Evolutionary conservation across 2,113 vertebrate species (phyloP).

Genomic region (Onychostoma macrolepis): DNA sequence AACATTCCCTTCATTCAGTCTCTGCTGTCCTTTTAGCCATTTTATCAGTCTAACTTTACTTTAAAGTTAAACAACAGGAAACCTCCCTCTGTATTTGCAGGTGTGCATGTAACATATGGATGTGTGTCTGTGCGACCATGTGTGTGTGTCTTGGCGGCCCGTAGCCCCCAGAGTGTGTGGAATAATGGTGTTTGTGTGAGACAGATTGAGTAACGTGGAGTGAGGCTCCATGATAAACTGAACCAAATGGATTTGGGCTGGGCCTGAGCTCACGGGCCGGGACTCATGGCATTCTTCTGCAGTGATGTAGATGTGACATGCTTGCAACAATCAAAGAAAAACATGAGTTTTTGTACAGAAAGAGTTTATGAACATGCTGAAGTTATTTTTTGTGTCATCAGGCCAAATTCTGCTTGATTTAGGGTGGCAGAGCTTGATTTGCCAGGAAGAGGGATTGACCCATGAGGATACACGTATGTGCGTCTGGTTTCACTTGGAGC

Average conservation of each 20-base stretch:
- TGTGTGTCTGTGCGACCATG: not conserved
- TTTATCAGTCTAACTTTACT: not conserved
- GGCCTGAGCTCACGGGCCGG: slow-evolving; percentile 23
- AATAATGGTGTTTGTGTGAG: slow-evolving; percentile 33
- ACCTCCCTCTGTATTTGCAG: slow-evolving; percentile 2
- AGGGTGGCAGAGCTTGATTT: slow-evolving; percentile 27
- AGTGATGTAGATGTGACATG: slow-evolving; percentile 30
- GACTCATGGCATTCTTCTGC: not conserved
- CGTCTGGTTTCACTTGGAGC: slow-evolving; percentile 6
- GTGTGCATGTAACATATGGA: slow-evolving; percentile 5
- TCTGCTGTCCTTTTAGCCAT: not conserved
- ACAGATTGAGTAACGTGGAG: not conserved
- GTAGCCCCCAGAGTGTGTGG: slow-evolving; percentile 3
- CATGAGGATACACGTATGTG: not conserved
- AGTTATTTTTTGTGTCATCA: slow-evolving; percentile 28
- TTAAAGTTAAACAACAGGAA: slow-evolving; percentile 15
- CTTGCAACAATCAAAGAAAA: slow-evolving; percentile 17
- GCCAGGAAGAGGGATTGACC: not conserved
- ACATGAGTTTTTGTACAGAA: not conserved
- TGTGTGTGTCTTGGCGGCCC: not conserved
- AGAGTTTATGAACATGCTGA: slow-evolving; percentile 11
- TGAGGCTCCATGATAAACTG: slow-evolving; percentile 54
- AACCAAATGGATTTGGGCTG: slow-evolving; percentile 64
- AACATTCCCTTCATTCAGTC: not conserved
- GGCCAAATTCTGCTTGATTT: not conserved